A percentile compares a stretch with the other conserved stretches of the same genome.
These are phyloP conservation scores for Ceryle rudis DNA, from an alignment of 2,797 vertebrate species.

Conservation along the genomic window DNA sequence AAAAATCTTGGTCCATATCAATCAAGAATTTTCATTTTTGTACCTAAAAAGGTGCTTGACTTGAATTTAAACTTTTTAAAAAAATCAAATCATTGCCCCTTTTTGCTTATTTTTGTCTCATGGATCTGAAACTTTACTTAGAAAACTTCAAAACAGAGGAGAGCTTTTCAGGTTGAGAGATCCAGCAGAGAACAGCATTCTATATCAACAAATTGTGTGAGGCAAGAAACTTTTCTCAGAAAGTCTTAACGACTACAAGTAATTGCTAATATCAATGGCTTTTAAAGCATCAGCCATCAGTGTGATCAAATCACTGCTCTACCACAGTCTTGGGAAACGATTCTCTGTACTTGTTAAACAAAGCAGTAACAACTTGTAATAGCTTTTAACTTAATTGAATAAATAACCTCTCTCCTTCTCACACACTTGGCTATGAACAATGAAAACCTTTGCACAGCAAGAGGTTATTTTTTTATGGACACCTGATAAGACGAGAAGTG, in stretches of 20 bases:
- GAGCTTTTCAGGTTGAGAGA: background rate
- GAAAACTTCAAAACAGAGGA: background rate
- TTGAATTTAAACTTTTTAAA: background rate
- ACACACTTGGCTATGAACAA: background rate
- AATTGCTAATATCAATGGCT: background rate
- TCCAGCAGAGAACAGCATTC: background rate
- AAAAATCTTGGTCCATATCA: background rate
- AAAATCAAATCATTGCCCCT: background rate
- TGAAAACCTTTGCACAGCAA: background rate
- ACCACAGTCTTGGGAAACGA: background rate
- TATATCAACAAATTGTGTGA: background rate
- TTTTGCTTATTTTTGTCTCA: background rate
- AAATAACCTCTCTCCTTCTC: background rate
- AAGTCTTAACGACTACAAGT: background rate
- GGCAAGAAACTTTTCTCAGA: background rate
- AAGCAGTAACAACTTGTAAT: background rate
- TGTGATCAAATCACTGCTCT: background rate
- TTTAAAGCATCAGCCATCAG: background rate
- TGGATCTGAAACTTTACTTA: background rate
- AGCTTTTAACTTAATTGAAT: background rate
- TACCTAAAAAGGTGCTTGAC: background rate
- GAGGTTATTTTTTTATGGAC: background rate
- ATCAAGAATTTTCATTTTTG: background rate
- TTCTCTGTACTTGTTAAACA: background rate
- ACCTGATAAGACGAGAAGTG: background rate